A percentile compares a stretch with the other conserved stretches of the same genome.
Conservation (phyloP, 2,888 invertebrate species). For the Fragum sueziense region DNA sequence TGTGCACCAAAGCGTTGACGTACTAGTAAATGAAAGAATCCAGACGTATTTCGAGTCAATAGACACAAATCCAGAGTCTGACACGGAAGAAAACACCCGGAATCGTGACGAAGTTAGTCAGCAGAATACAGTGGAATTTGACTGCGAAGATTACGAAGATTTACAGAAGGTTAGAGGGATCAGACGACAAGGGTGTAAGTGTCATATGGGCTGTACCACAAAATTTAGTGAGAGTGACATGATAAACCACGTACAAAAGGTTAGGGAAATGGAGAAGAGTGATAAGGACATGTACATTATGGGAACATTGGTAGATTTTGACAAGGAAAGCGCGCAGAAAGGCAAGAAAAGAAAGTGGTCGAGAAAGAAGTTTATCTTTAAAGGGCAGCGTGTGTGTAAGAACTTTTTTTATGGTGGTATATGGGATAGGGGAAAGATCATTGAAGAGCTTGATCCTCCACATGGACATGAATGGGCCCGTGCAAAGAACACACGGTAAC, state of each 20-base stretch:
- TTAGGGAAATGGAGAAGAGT: not conserved
- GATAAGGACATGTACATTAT: not conserved
- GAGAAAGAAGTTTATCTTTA: not conserved
- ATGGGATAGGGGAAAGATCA: not conserved
- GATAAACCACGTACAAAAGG: too few species aligned
- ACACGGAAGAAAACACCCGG: not conserved
- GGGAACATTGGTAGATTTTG: not conserved
- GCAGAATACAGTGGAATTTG: not conserved
- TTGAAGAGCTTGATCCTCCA: not conserved
- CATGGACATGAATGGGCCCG: not conserved
- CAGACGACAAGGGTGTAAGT: not conserved
- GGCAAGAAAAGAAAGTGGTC: not conserved
- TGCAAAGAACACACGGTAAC: not conserved
- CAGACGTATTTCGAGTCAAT: not conserved
- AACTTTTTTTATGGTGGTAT: not conserved
- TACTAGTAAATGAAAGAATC: not conserved
- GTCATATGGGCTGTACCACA: not conserved
- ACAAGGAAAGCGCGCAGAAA: not conserved
- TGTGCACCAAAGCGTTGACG: not conserved
- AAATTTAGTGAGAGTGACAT: too few species aligned
- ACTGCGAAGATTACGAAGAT: too few species aligned
- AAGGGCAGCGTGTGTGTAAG: not conserved
- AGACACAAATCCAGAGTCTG: too few species aligned
- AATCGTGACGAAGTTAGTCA: too few species aligned
- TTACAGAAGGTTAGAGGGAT: not conserved